Evolutionary conservation across 2,113 vertebrate genomes (phyloP).

Genomic region (Myrmophylax atrothorax): DNA sequence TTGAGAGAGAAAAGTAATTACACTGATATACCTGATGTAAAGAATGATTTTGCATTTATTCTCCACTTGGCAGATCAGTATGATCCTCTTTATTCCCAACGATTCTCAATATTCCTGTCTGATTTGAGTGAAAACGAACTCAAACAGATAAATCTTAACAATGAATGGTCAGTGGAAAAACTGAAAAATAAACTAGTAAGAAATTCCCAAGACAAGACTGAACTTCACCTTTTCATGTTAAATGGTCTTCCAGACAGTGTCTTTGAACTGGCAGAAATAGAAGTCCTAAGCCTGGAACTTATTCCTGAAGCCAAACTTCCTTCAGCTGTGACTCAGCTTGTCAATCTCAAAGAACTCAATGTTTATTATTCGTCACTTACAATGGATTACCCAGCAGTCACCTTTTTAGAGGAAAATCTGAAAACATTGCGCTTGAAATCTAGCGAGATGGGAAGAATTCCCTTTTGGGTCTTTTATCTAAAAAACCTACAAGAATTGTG

Average conservation of each 20-base stretch:
- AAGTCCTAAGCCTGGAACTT: slow-evolving; percentile 82
- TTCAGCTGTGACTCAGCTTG: slow-evolving; percentile 74
- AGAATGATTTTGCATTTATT: slow-evolving; percentile 88
- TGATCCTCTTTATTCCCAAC: slow-evolving; percentile 83
- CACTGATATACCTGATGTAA: slow-evolving; percentile 84
- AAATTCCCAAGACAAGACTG: slow-evolving; percentile 81
- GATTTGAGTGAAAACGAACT: slow-evolving; percentile 85
- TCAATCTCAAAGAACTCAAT: slow-evolving; percentile 80
- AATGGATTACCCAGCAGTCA: slow-evolving; percentile 78
- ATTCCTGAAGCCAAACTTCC: slow-evolving; percentile 83
- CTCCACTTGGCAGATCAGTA: slow-evolving; percentile 85
- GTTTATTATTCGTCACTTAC: slow-evolving; percentile 78
- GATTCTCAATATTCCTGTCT: slow-evolving; percentile 85
- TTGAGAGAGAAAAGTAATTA: slow-evolving; percentile 84
- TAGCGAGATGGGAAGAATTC: slow-evolving; percentile 79
- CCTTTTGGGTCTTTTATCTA: slow-evolving; percentile 81
- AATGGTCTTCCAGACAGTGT: slow-evolving; percentile 81
- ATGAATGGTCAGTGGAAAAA: slow-evolving; percentile 82
- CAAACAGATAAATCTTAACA: slow-evolving; percentile 84
- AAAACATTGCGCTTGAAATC: slow-evolving; percentile 82
- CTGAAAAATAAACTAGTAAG: slow-evolving; percentile 78
- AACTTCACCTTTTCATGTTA: slow-evolving; percentile 83
- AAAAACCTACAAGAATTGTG: slow-evolving; percentile 81
- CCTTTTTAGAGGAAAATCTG: slow-evolving; percentile 82
- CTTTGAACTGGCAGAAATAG: slow-evolving; percentile 82